phyloP scores from a whole-genome alignment of 2,888 invertebrate genomes.

The Coleophora deauratella region DNA sequence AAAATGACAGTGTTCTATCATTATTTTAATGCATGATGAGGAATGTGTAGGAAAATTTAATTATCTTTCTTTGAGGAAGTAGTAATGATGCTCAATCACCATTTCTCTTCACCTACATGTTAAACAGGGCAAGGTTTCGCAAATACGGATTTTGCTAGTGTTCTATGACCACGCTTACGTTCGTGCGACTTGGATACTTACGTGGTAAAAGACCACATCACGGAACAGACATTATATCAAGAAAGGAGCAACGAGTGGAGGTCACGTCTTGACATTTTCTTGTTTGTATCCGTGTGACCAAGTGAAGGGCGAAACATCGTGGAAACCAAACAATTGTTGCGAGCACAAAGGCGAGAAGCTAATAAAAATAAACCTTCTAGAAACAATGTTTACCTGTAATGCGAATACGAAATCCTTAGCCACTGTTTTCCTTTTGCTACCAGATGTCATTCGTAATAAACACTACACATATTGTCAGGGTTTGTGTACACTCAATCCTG shows the following conservation, averaged over 20 bases:
- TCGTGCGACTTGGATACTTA: too few relatives aligned
- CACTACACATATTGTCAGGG: conserved; percentile 51
- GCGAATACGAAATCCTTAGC: conserved; percentile 22
- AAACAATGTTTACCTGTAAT: conserved; percentile 11
- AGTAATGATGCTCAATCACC: conserved; percentile 41
- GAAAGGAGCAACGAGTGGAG: conserved; percentile 43
- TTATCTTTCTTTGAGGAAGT: conserved; percentile 8
- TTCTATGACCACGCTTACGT: too few relatives aligned
- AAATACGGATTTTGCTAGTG: conserved; percentile 8
- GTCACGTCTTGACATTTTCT: conserved; percentile 65
- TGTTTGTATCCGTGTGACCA: conserved; percentile 30
- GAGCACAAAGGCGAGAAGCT: not conserved
- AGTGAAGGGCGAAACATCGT: conserved; percentile 48
- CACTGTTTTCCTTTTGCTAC: conserved; percentile 61
- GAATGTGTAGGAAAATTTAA: too few relatives aligned
- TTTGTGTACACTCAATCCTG: conserved; percentile 25
- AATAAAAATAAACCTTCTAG: not conserved
- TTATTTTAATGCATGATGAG: too few relatives aligned
- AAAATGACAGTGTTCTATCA: too few relatives aligned
- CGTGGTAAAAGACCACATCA: too few relatives aligned
- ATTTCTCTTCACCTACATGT: conserved; percentile 44
- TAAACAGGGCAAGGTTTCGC: conserved; percentile 29
- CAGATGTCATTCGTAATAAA: conserved; percentile 69
- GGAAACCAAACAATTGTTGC: conserved; percentile 17
- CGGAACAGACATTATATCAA: conserved; percentile 22